Evolutionary conservation across 2,888 invertebrate genomes (phyloP), one percentile per base, ranked within the genome.

Genomic region (Troides helena): DNA sequence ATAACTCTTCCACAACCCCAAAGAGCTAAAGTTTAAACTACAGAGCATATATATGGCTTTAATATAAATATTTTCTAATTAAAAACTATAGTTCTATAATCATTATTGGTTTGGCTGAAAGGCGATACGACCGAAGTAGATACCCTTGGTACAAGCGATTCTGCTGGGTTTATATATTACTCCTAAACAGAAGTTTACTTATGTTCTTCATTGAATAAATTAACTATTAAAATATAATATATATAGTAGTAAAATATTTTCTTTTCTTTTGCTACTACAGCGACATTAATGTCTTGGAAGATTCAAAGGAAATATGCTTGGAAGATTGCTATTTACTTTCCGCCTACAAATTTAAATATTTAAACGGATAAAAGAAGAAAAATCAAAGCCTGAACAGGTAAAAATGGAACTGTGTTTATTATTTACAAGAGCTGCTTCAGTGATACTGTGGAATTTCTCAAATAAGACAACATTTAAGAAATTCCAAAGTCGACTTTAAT

Each of bases 321-420:
- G 23, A 14, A 23, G 23, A 53, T n/a, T 53, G 18, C 53, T 53
- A 1, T 58, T 58, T 23, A 12, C 23, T 58, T 58, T 25, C 23
- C 23, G 21, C 57, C 23, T 23, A 23, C 7, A 21, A 12, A 12
- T 23, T 57, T 58, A n/a, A 58, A 58, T 58, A 58, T 58, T 58
- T 23, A 58, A 58, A 7, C 23, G 57, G n/a, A 23, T n/a, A 58
- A 58, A 23, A 56, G 18, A 18, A n/a, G 56, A 56, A 46, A 56
- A 17, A 17, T 18, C 56, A 56, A 18, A 12, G 57, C 1, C 57
- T 53, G 4, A 58, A 58, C 63, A 63, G 30, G 50, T 63, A 63
- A 63, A 46, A 63, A 53, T 63, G 53, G 53, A 30, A 23, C 50
- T n/a, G 53, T 6, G 63, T 53, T 63, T 63, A 63, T 63, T 63